Percentiles rank a stretch among this genome's conserved stretches.
phyloP scores from a whole-genome alignment of 1,140 invertebrate species.

The Pseudomyrmex flavicornis region DNA sequence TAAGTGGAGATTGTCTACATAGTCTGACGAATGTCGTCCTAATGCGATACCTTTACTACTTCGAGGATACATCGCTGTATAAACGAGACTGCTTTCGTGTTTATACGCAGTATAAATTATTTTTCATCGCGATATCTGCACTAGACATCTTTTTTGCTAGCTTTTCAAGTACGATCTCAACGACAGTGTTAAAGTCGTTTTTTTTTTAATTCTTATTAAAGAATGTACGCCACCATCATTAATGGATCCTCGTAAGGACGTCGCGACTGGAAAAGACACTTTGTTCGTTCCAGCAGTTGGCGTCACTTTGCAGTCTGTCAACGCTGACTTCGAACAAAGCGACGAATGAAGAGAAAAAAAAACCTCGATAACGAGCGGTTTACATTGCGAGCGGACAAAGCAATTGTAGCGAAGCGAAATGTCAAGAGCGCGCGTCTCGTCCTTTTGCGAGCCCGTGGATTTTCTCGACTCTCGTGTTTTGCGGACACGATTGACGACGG shows the following conservation, averaged over 20 bases:
- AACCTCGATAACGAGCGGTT: constrained; percentile 34
- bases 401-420: constrained; percentile 29
- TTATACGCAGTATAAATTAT: background rate
- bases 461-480: constrained; percentile 30
- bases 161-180: no score
- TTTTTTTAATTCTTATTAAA: background rate
- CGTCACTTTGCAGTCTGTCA: constrained; percentile 22
- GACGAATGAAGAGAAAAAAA: constrained; percentile 27
- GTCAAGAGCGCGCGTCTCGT: constrained; percentile 39
- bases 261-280: background rate
- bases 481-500: constrained; percentile 14
- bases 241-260: background rate
- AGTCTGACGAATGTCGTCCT: background rate
- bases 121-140: background rate
- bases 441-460: background rate
- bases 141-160: no score
- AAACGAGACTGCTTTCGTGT: background rate
- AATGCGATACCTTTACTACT: constrained; percentile 8
- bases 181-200: background rate
- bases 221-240: background rate
- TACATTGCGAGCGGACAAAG: constrained; percentile 24
- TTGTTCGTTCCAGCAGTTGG: background rate
- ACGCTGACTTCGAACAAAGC: constrained; percentile 15
- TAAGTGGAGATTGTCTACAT: background rate
- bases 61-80: background rate